phyloP scores from a whole-genome alignment of 92 coral and sea anemone genomes.

The Epizoanthus rinbou region DNA sequence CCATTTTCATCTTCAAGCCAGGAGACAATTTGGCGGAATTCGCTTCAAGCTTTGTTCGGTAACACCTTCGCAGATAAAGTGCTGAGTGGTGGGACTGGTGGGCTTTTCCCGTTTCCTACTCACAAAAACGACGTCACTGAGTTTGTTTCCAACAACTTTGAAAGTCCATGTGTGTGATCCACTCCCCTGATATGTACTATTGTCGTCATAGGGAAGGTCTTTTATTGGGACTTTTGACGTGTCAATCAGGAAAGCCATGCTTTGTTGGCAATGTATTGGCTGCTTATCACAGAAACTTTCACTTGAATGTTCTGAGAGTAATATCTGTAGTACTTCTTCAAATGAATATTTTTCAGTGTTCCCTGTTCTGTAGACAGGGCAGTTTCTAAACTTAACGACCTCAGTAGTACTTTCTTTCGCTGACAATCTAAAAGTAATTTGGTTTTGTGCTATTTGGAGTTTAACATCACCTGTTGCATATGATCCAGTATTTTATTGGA shows the following conservation, averaged over 20 bases:
- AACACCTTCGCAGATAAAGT: slow-evolving; percentile 41
- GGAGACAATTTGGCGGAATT: slow-evolving; percentile 46
- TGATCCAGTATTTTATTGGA: too few species aligned
- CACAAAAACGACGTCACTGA: neutral
- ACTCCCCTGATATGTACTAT: slow-evolving; percentile 17
- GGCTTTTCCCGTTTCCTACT: slow-evolving; percentile 47
- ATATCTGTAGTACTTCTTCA: slow-evolving; percentile 9
- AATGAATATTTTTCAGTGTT: too few species aligned
- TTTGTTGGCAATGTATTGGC: slow-evolving; percentile 58
- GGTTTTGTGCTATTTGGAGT: too few species aligned
- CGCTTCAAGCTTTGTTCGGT: slow-evolving; percentile 36
- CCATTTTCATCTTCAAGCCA: slow-evolving; percentile 42
- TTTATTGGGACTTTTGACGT: slow-evolving; percentile 46
- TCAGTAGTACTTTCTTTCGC: too few species aligned
- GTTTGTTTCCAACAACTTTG: slow-evolving; percentile 36
- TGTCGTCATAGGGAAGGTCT: slow-evolving; percentile 50
- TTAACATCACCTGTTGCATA: too few species aligned
- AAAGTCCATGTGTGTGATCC: slow-evolving; percentile 54
- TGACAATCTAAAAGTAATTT: too few species aligned
- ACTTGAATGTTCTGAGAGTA: slow-evolving; percentile 45
- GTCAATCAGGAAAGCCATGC: slow-evolving; percentile 55
- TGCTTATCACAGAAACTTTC: slow-evolving; percentile 51
- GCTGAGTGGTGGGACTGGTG: neutral
- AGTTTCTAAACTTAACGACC: too few species aligned
- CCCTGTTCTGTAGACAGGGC: too few species aligned